phyloP scores from a whole-genome alignment of 2,888 invertebrate genomes.

The Pyrrhosoma nymphula region DNA sequence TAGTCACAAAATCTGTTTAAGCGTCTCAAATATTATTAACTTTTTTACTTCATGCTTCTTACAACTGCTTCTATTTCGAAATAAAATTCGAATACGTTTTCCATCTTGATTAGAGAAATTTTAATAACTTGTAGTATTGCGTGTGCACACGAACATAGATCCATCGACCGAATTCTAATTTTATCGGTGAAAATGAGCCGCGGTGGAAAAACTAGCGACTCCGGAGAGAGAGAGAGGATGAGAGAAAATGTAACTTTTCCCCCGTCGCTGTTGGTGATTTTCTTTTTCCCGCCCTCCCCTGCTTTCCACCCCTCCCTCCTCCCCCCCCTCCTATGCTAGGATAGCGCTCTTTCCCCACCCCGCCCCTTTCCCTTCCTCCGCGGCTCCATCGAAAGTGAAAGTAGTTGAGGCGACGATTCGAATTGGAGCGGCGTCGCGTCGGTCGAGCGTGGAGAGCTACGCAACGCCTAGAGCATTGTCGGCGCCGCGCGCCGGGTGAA shows the following conservation, averaged over 20 bases:
- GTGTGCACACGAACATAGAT: too few relatives aligned
- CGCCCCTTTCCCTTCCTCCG: background rate
- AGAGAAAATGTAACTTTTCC: background rate
- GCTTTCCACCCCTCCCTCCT: background rate
- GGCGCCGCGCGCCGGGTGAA: background rate
- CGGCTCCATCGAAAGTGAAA: conserved; percentile 7
- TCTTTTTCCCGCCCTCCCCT: background rate
- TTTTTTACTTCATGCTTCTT: too few relatives aligned
- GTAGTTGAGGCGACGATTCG: background rate
- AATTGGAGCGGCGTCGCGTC: background rate
- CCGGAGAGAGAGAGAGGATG: background rate
- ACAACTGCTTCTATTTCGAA: too few relatives aligned
- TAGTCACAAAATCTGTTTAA: too few relatives aligned
- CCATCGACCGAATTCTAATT: background rate
- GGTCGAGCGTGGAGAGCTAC: background rate
- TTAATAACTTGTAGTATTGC: too few relatives aligned
- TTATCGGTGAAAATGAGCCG: conserved; percentile 6
- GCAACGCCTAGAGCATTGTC: background rate
- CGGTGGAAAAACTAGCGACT: background rate
- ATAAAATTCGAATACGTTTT: too few relatives aligned
- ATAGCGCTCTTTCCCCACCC: too few relatives aligned
- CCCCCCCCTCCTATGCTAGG: too few relatives aligned
- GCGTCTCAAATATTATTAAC: too few relatives aligned
- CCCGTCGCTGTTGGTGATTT: background rate
- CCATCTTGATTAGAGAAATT: too few relatives aligned